phyloP scores from a whole-genome alignment of 2,113 vertebrate genomes.

The Ahaetulla prasina region DNA sequence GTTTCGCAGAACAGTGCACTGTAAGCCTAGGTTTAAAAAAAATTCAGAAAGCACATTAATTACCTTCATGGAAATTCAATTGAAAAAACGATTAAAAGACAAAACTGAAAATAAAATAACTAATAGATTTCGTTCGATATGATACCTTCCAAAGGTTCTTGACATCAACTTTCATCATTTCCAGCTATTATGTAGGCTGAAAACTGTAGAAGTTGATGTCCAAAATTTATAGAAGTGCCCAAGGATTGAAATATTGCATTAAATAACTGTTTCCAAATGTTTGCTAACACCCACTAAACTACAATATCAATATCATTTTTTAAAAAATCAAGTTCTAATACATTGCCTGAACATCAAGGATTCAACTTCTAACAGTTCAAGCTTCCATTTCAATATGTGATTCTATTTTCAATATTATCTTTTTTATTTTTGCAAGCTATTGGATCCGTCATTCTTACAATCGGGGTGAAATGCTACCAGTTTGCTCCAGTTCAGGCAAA shows the following conservation, averaged over 20 bases:
- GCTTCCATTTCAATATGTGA: background rate
- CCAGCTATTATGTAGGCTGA: background rate
- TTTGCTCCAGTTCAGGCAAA: no score
- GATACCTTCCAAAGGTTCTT: background rate
- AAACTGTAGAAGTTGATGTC: background rate
- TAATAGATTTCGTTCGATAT: background rate
- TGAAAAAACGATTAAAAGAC: background rate
- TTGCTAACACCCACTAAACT: background rate
- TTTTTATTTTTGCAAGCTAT: background rate
- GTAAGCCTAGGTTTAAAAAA: constrained; percentile 73
- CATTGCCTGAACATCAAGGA: background rate
- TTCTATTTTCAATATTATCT: background rate
- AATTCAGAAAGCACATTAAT: constrained; percentile 9
- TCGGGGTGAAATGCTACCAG: no score
- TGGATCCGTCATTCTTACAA: constrained; percentile 20
- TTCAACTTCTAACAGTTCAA: background rate
- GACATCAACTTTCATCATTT: background rate
- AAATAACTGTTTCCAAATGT: background rate
- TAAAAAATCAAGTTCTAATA: background rate
- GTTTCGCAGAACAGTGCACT: constrained; percentile 89
- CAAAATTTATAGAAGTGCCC: background rate
- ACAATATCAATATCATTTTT: background rate
- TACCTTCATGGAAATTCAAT: background rate
- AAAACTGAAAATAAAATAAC: background rate
- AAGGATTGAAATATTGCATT: background rate